A percentile compares a stretch with the other conserved stretches of the same genome.
phyloP scores from a whole-genome alignment of 2,113 vertebrate genomes.

The Acrocephalus arundinaceus region DNA sequence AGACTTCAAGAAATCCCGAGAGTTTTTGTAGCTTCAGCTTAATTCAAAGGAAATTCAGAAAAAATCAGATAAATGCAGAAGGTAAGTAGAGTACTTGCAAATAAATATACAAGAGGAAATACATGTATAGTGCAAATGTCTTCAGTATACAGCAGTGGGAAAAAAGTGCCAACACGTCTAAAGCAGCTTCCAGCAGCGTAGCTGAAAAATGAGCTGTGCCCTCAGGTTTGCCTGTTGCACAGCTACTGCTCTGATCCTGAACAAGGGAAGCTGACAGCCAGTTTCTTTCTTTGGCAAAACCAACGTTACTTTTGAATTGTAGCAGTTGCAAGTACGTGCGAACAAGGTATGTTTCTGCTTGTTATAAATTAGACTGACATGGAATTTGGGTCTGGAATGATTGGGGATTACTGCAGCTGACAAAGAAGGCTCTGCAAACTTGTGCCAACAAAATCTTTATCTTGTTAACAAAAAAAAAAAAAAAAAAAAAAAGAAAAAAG shows the following conservation, averaged over 20 bases:
- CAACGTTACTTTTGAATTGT: neutral
- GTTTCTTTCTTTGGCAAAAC: neutral
- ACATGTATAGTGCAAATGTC: neutral
- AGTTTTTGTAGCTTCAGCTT: neutral
- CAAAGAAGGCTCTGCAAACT: neutral
- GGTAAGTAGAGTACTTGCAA: neutral
- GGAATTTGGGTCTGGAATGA: neutral
- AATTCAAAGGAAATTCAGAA: neutral
- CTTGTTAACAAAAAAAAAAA: neutral
- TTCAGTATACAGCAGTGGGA: neutral
- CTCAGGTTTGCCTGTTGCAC: conserved; percentile 19
- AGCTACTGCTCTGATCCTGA: neutral
- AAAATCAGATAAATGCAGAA: neutral
- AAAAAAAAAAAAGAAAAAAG: neutral
- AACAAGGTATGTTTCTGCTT: neutral
- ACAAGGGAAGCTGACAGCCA: neutral
- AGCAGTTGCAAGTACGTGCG: neutral
- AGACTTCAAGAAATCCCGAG: neutral
- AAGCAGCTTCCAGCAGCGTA: neutral
- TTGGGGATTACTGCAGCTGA: neutral
- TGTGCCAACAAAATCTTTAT: neutral
- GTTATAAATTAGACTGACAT: neutral
- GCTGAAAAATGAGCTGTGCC: conserved; percentile 10
- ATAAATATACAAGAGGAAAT: neutral
- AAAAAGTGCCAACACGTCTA: neutral